Base-by-base conservation (phyloP, 2,888 invertebrate genomes). In the Metopia argyrocephala region DNA sequence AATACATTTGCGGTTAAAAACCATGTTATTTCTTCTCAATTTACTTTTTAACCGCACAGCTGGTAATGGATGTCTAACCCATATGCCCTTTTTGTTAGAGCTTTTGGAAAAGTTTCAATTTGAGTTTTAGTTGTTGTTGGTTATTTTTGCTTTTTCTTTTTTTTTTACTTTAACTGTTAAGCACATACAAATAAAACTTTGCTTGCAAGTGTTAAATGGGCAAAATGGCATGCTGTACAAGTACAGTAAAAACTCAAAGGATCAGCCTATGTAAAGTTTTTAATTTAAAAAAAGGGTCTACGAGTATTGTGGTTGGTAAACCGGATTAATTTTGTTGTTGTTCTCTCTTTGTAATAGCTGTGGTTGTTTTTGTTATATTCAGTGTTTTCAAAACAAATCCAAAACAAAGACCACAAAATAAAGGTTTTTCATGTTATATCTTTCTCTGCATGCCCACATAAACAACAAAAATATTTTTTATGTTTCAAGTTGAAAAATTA, bases 401-500 rank as follows among this genome's bases (percentile, higher is more conserved):
- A 54, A 5, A 54, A 15, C 66, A 54, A 38, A 54, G 21, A 66
- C 54, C 66, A 54, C 38, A 66, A 12, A 38, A 66, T 20, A n/a
- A n/a, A 31, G 27, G 5, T 23, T 9, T 7, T 25, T 12, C 3
- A 25, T n/a, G 5, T 9, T 5, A 20, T 20, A 31, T 59, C 9
- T 18, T 15, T 7, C 12, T 46, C n/a, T 23, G 25, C 9, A 46
- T 56, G 23, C 15, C 38, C 38, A 38, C 15, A 15, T 15, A 56
- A 15, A 25, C 12, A 21, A 62, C n/a, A 62, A 21, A 7, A 15
- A 62, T 5, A 45, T 18, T 45, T 23, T 46, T 62, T 62, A 62
- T 62, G 45, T 23, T 46, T 25, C 45, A 62, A 46, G 46, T 62
- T 46, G 45, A 7, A 21, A 38, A 38, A 38, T 38, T 38, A 38